These are phyloP conservation scores for Mus spretus DNA, from an alignment of 2,797 vertebrate genomes.

Conservation along the genomic window DNA sequence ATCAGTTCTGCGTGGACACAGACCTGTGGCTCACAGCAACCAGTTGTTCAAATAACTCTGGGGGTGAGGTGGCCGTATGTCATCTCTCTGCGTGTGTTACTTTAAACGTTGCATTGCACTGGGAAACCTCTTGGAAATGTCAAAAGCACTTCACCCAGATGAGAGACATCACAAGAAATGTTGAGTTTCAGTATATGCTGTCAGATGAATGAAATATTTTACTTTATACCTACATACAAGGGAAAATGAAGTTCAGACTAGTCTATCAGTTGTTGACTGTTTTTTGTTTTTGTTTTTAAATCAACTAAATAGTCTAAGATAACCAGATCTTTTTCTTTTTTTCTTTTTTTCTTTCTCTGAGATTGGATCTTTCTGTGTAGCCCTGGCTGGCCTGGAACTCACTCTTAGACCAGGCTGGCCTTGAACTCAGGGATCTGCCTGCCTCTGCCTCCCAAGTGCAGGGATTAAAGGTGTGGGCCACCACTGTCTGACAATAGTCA, in stretches of 20 bases:
- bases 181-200: constrained; percentile 44
- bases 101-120: constrained; percentile 55
- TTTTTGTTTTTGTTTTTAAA: neutral
- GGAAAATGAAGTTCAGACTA: constrained; percentile 37
- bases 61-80: neutral
- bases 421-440: neutral
- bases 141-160: neutral
- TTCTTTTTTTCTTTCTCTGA: neutral
- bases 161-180: neutral
- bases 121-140: constrained; percentile 1
- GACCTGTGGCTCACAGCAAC: neutral
- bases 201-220: neutral
- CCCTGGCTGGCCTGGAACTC: neutral
- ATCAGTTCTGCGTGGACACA: neutral
- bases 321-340: neutral
- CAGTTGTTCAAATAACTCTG: neutral
- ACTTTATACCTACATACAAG: neutral
- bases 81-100: neutral
- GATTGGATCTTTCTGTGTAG: neutral
- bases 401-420: neutral
- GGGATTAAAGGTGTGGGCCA: neutral
- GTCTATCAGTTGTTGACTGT: neutral
- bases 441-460: neutral
- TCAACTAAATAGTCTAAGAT: neutral
- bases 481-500: neutral